A percentile compares a stretch with the other conserved stretches of the same genome.
These are phyloP conservation scores for Himalopsyche japonica DNA, from an alignment of 2,888 invertebrate genomes.

Conservation along the genomic window DNA sequence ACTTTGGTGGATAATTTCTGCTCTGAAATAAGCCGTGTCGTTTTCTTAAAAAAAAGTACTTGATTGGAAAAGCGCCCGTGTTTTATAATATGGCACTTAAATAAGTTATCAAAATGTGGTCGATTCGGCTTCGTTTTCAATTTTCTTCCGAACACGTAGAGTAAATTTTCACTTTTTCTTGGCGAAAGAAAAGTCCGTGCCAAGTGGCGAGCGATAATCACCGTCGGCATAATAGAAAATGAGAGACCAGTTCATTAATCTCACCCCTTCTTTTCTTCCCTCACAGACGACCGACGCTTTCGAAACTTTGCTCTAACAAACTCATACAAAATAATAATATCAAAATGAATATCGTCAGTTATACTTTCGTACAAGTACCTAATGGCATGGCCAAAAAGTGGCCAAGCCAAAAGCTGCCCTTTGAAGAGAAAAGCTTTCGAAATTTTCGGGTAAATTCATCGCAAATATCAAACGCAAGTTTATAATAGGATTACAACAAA, in stretches of 20 bases:
- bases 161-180: background rate
- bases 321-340: constrained; percentile 1
- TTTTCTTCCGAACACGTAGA: background rate
- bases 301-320: background rate
- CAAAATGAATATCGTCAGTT: background rate
- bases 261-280: background rate
- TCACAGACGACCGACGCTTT: background rate
- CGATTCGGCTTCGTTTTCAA: background rate
- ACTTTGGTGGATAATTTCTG: too few relatives aligned
- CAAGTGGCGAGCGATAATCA: background rate
- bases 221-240: background rate
- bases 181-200: background rate
- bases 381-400: background rate
- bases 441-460: background rate
- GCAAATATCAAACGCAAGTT: background rate
- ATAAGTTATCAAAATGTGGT: too few relatives aligned
- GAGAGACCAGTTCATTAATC: constrained; percentile 1
- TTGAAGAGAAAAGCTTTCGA: background rate
- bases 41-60: too few relatives aligned
- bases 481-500: background rate
- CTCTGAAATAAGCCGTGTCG: too few relatives aligned
- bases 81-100: too few relatives aligned
- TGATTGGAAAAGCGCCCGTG: too few relatives aligned
- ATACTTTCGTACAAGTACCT: background rate
- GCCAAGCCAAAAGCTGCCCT: background rate